Evolutionary conservation across 2,888 invertebrate genomes (phyloP), one percentile per base, ranked within the genome.

Genomic region (Drosophila recens): DNA sequence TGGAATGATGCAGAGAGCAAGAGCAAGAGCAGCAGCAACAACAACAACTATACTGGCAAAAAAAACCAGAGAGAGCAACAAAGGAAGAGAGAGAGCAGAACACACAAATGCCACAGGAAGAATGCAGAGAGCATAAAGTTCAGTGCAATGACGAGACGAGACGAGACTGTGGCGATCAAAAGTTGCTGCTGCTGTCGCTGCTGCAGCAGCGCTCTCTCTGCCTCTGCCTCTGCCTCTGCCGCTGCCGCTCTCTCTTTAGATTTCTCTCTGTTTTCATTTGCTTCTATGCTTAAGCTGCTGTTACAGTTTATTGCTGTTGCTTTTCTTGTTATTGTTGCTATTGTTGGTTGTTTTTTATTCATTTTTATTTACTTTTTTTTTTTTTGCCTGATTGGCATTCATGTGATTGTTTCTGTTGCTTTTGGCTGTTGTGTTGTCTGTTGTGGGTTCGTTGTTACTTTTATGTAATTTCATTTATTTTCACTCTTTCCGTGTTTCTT

Each of bases 381-480:
- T 67, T 43, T 53, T 48, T 63, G 61, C 40, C 67, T 71, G 81
- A 83, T 83, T 87, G 87, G 84, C 79, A 79, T 87, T 84, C 87
- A 79, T 81, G 84, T 62, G 73, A 64, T 77, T 79, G 75, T 67
- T 52, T 46, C 57, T 58, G 42, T 45, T 63, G 45, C 42, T 33
- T 49, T 33, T 51, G 13, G 38, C 17, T 36, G 46, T 27, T 51
- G 23, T 46, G 34, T 46, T 46, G 17, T 58, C 11, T 15, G 23
- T 66, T 63, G 65, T 52, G 74, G 80, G 90, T 90, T 90, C 90
- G 90, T 89, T 90, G 90, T 90, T 88, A 84, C 80, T 88, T 90
- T 90, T 90, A 90, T 90, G 81, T 90, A 90, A 90, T 83, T 89
- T 79, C 73, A 73, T 84, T 84, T 84, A 72, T 79, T 80, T 82